Evolutionary conservation across 1,140 invertebrate species (phyloP).

Genomic region (Papilio polytes): DNA sequence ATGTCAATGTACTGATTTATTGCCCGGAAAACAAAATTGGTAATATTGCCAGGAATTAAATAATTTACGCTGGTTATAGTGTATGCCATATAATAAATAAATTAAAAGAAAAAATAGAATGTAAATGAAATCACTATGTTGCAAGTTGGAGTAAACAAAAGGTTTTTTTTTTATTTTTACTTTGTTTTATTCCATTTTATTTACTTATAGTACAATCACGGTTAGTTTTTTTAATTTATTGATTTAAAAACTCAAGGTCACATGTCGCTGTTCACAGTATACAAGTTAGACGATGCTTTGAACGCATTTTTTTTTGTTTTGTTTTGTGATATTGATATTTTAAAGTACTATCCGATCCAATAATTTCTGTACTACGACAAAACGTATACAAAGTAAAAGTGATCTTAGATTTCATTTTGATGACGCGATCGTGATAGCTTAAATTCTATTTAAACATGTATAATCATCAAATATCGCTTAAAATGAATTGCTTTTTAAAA

Average conservation of each 20-base stretch:
- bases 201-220: no score
- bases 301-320: background rate
- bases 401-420: background rate
- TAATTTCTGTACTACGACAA: background rate
- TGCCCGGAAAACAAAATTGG: background rate
- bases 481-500: conserved; percentile 33
- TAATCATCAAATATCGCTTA: conserved; percentile 1
- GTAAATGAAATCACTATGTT: no score
- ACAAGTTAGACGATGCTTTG: no score
- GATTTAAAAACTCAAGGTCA: no score
- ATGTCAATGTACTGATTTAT: background rate
- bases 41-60: background rate
- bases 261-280: no score
- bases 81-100: no score
- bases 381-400: background rate
- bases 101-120: no score
- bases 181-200: no score
- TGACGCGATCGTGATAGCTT: background rate
- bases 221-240: background rate
- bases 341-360: no score
- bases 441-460: background rate
- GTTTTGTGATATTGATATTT: background rate
- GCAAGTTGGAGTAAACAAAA: no score
- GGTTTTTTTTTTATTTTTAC: no score
- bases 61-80: background rate